Evolutionary conservation across 2,113 vertebrate genomes (phyloP).

Genomic region (Carollia perspicillata): DNA sequence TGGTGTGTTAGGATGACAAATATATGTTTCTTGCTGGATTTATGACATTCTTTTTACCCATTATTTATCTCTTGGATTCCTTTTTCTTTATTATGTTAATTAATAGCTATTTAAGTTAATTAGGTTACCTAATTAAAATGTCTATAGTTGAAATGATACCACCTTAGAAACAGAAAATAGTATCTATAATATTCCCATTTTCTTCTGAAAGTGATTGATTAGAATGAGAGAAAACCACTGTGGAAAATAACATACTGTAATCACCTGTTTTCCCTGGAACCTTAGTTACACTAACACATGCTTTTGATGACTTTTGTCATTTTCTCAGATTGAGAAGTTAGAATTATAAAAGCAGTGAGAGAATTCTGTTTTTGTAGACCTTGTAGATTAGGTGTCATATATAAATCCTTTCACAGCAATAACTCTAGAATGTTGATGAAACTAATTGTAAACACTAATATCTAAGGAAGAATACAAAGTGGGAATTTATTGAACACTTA

Average conservation of each 20-base stretch:
- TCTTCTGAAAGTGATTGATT: constrained; percentile 11
- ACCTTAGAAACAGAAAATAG: neutral
- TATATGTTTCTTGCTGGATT: neutral
- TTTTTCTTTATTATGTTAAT: neutral
- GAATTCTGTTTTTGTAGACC: neutral
- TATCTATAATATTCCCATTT: neutral
- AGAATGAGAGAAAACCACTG: neutral
- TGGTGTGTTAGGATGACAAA: neutral
- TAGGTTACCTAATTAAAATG: constrained; percentile 12
- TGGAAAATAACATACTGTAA: neutral
- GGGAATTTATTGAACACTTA: neutral
- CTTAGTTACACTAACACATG: neutral
- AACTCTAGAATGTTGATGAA: neutral
- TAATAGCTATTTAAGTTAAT: constrained; percentile 18
- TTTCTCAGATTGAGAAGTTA: neutral
- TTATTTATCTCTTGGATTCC: neutral
- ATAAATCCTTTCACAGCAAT: neutral
- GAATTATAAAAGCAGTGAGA: neutral
- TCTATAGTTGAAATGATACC: neutral
- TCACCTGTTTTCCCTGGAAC: neutral
- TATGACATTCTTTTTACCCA: neutral
- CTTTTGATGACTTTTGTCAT: neutral
- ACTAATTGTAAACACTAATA: neutral
- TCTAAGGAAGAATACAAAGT: neutral
- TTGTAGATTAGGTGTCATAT: neutral